Evolutionary conservation across 2,888 invertebrate species (phyloP), one percentile per base, ranked within the genome.

Genomic region (Criorhina ranunculi): DNA sequence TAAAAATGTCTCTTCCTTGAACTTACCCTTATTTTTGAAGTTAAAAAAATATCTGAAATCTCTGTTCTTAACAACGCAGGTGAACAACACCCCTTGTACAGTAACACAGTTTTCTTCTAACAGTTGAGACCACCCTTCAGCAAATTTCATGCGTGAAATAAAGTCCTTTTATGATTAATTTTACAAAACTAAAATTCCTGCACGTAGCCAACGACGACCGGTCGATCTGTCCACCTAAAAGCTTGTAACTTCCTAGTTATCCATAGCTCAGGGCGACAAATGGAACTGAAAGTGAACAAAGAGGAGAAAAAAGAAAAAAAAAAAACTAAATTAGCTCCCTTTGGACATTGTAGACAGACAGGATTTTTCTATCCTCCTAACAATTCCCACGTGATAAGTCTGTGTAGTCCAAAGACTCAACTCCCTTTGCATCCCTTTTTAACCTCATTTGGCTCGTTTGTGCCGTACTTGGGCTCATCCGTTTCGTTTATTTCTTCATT

Each of bases 381-480:
- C 49, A 73, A 78, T 83, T 78, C 78, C 82, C 82, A 82, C 73
- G 62, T 64, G 73, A 53, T 64, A 64, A 55, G 73, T 64, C 73
- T 62, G 46, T 29, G 53, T 42, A 35, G 60, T 51, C 40, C 46
- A 7, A 46, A 11, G 46, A 35, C 35, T n/a, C 15, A 5, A 11
- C 6, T 31, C 31, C 33, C 35, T 7, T 29, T n/a, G 72, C 62
- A 79, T 78, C 79, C 83, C 79, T 69, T 83, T 83, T 79, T 83
- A 83, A 83, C 83, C 83, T 83, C 80, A 80, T 85, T 85, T 69
- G 75, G 75, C 85, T 76, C 80, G 60, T 80, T 75, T 85, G 75
- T 75, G 64, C 64, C 85, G 51, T 70, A 76, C 75, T 76, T 59
- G 57, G 70, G 69, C 79, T 85, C 70, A 80, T 85, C 80, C 76